Evolutionary conservation across 2,888 invertebrate species (phyloP).

Genomic region (Timema cristinae): DNA sequence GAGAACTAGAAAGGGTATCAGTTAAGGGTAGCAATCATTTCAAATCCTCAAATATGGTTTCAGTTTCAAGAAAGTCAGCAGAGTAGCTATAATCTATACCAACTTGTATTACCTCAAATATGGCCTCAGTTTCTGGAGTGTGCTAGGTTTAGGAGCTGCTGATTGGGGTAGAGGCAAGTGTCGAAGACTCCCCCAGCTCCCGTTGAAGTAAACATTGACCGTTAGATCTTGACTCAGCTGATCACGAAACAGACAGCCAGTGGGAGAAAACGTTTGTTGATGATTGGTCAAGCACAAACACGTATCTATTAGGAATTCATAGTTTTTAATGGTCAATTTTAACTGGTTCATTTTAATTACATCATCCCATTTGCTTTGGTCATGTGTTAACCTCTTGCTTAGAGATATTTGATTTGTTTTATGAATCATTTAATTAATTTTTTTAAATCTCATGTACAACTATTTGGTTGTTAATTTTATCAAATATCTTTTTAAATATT

Average conservation of each 20-base stretch:
- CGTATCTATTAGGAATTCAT: slow-evolving; percentile 35
- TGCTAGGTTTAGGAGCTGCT: not conserved
- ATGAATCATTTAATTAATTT: too few species aligned
- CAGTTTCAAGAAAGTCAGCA: not conserved
- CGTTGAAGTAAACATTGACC: slow-evolving; percentile 21
- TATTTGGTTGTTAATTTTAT: too few species aligned
- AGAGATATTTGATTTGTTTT: too few species aligned
- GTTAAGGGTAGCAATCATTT: too few species aligned
- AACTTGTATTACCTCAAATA: not conserved
- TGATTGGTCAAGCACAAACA: slow-evolving; percentile 27
- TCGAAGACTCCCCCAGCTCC: slow-evolving; percentile 25
- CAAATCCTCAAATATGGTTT: too few species aligned
- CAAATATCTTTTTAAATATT: too few species aligned
- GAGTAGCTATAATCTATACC: not conserved
- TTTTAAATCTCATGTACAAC: too few species aligned
- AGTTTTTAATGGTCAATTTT: too few species aligned
- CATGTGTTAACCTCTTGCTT: too few species aligned
- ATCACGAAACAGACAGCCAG: slow-evolving; percentile 32
- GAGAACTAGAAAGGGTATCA: too few species aligned
- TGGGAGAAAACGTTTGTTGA: slow-evolving; percentile 26
- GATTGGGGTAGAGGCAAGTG: not conserved
- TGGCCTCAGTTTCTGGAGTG: not conserved
- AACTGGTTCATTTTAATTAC: too few species aligned
- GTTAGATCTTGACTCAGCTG: slow-evolving; percentile 24
- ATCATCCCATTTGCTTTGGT: too few species aligned